Conservation (phyloP, 2,797 vertebrate genomes). For the Sphaeramia orbicularis region DNA sequence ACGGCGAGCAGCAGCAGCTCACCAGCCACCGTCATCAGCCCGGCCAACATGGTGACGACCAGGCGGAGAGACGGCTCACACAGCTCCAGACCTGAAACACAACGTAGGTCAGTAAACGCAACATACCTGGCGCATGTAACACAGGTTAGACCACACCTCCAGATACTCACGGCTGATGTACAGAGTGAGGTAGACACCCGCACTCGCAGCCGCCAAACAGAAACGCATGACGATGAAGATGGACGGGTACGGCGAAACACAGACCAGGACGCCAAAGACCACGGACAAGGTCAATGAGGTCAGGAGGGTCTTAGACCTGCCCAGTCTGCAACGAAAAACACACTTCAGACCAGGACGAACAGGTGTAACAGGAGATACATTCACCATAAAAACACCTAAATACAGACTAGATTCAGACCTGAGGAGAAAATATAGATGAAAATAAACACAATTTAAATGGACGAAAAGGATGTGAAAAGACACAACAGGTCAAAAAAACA, state of each 20-base stretch:
- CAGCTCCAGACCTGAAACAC: constrained; percentile 89
- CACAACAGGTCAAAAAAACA: too few species aligned
- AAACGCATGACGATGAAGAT: constrained; percentile 91
- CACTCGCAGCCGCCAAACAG: constrained; percentile 88
- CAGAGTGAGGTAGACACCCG: constrained; percentile 88
- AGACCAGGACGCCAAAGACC: constrained; percentile 89
- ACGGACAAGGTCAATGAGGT: constrained; percentile 88
- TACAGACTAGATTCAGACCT: too few species aligned
- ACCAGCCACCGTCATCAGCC: constrained; percentile 87
- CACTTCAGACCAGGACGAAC: too few species aligned
- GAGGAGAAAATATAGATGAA: too few species aligned
- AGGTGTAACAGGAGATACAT: too few species aligned
- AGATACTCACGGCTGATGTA: constrained; percentile 89
- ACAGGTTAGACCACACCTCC: too few species aligned
- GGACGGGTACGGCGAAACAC: constrained; percentile 88
- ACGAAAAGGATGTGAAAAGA: too few species aligned
- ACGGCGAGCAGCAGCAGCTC: constrained; percentile 90
- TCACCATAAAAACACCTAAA: too few species aligned
- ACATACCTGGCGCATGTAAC: too few species aligned
- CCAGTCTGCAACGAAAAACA: constrained; percentile 81
- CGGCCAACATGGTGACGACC: constrained; percentile 86
- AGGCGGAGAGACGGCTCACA: constrained; percentile 91
- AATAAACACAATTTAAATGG: too few species aligned
- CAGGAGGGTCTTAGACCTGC: constrained; percentile 87
- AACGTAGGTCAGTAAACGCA: neutral